A percentile compares a stretch with the other conserved stretches of the same genome.
phyloP scores from a whole-genome alignment of 2,888 invertebrate species.

The Tetragnatha montana region DNA sequence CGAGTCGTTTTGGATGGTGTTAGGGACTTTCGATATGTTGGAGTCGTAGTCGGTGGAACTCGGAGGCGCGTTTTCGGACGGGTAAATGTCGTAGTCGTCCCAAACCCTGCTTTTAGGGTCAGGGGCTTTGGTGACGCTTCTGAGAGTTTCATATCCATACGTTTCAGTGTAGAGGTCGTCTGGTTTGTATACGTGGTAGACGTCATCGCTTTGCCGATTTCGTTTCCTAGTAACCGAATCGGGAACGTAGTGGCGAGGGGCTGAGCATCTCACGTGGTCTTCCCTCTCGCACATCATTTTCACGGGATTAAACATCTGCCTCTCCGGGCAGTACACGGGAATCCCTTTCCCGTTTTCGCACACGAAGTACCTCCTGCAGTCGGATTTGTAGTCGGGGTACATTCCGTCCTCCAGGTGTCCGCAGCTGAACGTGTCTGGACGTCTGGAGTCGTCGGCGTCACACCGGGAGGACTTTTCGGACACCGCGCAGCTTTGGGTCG shows the following conservation, averaged over 20 bases:
- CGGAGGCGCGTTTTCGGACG: neutral
- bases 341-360: conserved; percentile 68
- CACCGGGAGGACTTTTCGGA: neutral
- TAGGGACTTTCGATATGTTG: conserved; percentile 31
- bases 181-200: conserved; percentile 55
- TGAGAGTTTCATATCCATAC: conserved; percentile 20
- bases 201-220: conserved; percentile 34
- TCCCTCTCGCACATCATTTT: conserved; percentile 69
- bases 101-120: conserved; percentile 1
- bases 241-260: neutral
- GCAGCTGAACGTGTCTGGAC: conserved; percentile 55
- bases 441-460: neutral
- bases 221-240: conserved; percentile 2
- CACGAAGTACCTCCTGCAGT: conserved; percentile 71
- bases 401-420: conserved; percentile 59
- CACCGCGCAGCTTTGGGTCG: conserved; percentile 31
- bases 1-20: conserved; percentile 42
- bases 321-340: conserved; percentile 68
- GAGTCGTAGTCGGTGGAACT: conserved; percentile 46
- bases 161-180: conserved; percentile 62
- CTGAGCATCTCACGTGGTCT: conserved; percentile 42
- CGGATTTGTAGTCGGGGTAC: conserved; percentile 66
- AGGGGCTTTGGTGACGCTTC: conserved; percentile 9
- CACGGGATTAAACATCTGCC: conserved; percentile 62
- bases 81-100: conserved; percentile 45